Evolutionary conservation across 2,888 invertebrate species (phyloP).

Genomic region (Cantharis nigra): DNA sequence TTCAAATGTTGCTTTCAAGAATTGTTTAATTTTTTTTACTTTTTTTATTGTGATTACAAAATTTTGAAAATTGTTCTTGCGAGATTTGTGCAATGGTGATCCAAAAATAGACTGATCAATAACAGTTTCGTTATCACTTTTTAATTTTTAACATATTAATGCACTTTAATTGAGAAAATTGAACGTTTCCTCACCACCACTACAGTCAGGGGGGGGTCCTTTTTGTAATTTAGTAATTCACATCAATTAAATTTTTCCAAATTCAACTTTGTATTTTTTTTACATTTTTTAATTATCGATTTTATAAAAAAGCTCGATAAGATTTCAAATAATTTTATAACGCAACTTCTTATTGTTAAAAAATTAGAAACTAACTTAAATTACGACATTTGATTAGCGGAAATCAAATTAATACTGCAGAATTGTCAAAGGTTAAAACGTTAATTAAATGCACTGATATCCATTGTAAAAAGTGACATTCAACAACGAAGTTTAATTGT

Average conservation of each 20-base stretch:
- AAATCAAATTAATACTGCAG: not conserved
- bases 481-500: not conserved
- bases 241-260: not conserved
- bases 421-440: not conserved
- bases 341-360: not conserved
- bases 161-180: not conserved
- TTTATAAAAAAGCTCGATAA: not conserved
- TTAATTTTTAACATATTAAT: slow-evolving; percentile 2
- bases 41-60: not conserved
- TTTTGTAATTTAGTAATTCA: not conserved
- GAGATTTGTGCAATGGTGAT: slow-evolving; percentile 39
- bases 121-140: slow-evolving; percentile 47
- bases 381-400: not conserved
- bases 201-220: not conserved
- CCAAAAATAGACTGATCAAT: slow-evolving; percentile 51
- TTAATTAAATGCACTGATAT: not conserved
- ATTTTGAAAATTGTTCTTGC: slow-evolving; percentile 35
- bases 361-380: not conserved
- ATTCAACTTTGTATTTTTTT: not conserved
- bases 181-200: not conserved
- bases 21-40: not conserved
- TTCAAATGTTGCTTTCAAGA: not conserved
- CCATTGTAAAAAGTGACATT: not conserved
- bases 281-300: too few relatives aligned
- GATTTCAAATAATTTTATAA: not conserved